phyloP scores from a whole-genome alignment of 2,797 vertebrate species.

The Trichosurus vulpecula region DNA sequence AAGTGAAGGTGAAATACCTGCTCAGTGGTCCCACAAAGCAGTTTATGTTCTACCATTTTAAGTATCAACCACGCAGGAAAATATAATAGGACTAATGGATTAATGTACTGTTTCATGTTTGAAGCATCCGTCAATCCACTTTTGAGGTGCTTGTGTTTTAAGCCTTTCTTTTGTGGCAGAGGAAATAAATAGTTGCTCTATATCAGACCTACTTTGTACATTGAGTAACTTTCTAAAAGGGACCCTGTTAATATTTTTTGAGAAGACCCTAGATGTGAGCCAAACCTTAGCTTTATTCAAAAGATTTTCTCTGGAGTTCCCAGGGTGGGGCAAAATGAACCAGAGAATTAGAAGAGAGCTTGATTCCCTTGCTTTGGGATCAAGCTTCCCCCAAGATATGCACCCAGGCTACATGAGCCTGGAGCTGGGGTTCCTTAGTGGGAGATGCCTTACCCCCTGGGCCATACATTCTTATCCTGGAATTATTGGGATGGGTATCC shows the following conservation, averaged over 20 bases:
- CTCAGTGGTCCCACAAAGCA: not conserved
- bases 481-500: not conserved
- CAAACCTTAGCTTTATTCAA: not conserved
- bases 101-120: not conserved
- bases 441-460: not conserved
- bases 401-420: not conserved
- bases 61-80: not conserved
- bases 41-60: not conserved
- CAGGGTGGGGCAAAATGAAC: not conserved
- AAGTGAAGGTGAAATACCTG: not conserved
- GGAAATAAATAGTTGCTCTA: not conserved
- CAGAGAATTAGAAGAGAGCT: not conserved
- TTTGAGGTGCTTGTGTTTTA: not conserved
- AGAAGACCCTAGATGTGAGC: not conserved
- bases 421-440: not conserved
- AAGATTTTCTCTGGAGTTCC: not conserved
- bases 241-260: not conserved
- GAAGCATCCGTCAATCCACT: not conserved
- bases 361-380: not conserved
- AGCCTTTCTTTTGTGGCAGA: not conserved
- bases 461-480: not conserved
- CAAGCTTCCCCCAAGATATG: not conserved
- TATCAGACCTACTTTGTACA: not conserved
- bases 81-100: not conserved
- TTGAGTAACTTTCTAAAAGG: not conserved